Percentiles rank a stretch among this genome's conserved stretches.
Conservation (phyloP, 2,888 invertebrate species). For the Thera britannica region DNA sequence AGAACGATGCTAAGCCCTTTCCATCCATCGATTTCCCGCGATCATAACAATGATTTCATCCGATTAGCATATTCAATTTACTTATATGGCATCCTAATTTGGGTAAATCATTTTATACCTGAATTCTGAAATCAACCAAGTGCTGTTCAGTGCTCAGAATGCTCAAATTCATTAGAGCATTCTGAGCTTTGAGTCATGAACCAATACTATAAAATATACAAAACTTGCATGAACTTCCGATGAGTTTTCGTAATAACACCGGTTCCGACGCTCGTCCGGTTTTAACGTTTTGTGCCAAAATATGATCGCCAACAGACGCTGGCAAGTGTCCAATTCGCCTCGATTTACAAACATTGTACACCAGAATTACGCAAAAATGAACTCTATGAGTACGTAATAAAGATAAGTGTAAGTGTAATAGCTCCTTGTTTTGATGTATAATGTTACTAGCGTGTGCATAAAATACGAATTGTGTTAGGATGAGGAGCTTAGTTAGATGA, state of each 20-base stretch:
- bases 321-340: slow-evolving; percentile 50
- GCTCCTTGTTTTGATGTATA: slow-evolving; percentile 27
- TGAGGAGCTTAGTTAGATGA: slow-evolving; percentile 17
- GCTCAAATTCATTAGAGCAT: too few species aligned
- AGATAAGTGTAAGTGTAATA: slow-evolving; percentile 27
- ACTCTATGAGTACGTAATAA: slow-evolving; percentile 39
- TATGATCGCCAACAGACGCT: slow-evolving; percentile 51
- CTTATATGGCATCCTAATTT: too few species aligned
- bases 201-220: neutral
- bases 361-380: slow-evolving; percentile 40
- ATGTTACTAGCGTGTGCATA: slow-evolving; percentile 23
- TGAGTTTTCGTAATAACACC: slow-evolving; percentile 2
- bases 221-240: neutral
- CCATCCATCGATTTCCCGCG: too few species aligned
- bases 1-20: too few species aligned
- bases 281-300: slow-evolving; percentile 60
- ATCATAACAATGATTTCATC: too few species aligned
- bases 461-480: slow-evolving; percentile 26
- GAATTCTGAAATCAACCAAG: too few species aligned
- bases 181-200: too few species aligned
- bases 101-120: too few species aligned
- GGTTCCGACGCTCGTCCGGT: slow-evolving; percentile 15
- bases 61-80: too few species aligned
- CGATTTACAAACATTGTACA: slow-evolving; percentile 16
- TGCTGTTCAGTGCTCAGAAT: too few species aligned